These are phyloP conservation scores for Idaea biselata DNA, from an alignment of 2,888 invertebrate genomes.

Conservation along the genomic window DNA sequence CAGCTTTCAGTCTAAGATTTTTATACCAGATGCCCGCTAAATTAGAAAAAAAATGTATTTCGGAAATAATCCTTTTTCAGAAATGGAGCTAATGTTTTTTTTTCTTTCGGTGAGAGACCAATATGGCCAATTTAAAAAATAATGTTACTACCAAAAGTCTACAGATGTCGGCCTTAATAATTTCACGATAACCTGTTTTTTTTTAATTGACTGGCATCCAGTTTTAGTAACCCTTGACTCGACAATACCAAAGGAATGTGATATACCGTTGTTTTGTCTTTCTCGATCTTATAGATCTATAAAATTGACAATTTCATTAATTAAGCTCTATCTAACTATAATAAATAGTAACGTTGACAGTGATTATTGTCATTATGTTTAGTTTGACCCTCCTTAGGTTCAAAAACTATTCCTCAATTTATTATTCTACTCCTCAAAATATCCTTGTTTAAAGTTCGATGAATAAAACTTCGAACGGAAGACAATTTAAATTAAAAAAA, in stretches of 20 bases:
- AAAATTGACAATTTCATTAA: constrained; percentile 1
- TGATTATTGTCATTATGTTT: background rate
- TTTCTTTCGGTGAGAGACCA: too few species aligned
- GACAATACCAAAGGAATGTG: background rate
- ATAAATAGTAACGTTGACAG: background rate
- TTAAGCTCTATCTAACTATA: constrained; percentile 13
- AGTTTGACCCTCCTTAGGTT: too few species aligned
- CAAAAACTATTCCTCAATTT: too few species aligned
- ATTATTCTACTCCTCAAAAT: too few species aligned
- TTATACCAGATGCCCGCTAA: too few species aligned
- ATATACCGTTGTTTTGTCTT: background rate
- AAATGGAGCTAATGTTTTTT: too few species aligned
- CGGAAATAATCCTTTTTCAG: too few species aligned
- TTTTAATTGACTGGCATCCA: background rate
- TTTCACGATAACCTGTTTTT: too few species aligned
- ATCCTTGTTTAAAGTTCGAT: background rate
- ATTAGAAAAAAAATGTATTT: too few species aligned
- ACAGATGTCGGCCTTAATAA: too few species aligned
- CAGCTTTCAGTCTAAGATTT: too few species aligned
- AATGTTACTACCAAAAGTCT: too few species aligned
- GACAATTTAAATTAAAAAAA: background rate
- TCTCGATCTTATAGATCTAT: background rate
- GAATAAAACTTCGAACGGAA: background rate
- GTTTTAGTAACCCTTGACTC: background rate
- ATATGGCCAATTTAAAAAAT: background rate